phyloP scores from a whole-genome alignment of 2,113 vertebrate species.

The Carassius auratus region DNA sequence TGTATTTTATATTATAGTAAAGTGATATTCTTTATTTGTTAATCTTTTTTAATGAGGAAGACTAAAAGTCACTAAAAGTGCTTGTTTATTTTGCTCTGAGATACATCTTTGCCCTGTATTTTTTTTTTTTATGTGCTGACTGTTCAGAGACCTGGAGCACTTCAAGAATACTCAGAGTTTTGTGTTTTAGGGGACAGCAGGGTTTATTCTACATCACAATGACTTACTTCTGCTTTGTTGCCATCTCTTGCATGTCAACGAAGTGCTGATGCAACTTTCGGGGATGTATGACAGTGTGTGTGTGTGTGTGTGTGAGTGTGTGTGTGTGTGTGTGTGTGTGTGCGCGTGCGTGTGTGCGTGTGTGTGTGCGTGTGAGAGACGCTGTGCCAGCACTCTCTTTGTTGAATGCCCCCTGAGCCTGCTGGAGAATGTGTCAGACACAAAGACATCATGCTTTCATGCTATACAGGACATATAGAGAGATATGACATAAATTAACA shows the following conservation, averaged over 20 bases:
- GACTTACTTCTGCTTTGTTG: constrained; percentile 42
- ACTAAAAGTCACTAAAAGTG: neutral
- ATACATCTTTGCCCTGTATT: neutral
- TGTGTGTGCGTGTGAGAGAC: neutral
- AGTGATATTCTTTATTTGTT: neutral
- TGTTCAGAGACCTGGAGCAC: neutral
- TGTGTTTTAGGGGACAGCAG: neutral
- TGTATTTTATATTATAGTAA: neutral
- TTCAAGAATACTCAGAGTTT: constrained; percentile 13
- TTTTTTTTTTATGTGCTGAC: neutral
- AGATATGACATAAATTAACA: neutral
- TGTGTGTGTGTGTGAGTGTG: neutral
- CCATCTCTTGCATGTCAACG: constrained; percentile 24
- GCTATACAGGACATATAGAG: neutral
- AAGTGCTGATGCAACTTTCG: constrained; percentile 33
- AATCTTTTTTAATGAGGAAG: neutral
- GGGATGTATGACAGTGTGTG: constrained; percentile 1
- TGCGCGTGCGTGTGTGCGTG: neutral
- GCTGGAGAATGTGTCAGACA: constrained; percentile 1
- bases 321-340: neutral
- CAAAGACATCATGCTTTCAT: constrained; percentile 4
- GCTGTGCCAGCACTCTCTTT: neutral
- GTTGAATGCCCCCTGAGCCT: neutral
- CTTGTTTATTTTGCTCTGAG: neutral
- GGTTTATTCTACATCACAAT: constrained; percentile 35